Evolutionary conservation across 1,140 invertebrate species (phyloP).

Genomic region (Eueides isabella): DNA sequence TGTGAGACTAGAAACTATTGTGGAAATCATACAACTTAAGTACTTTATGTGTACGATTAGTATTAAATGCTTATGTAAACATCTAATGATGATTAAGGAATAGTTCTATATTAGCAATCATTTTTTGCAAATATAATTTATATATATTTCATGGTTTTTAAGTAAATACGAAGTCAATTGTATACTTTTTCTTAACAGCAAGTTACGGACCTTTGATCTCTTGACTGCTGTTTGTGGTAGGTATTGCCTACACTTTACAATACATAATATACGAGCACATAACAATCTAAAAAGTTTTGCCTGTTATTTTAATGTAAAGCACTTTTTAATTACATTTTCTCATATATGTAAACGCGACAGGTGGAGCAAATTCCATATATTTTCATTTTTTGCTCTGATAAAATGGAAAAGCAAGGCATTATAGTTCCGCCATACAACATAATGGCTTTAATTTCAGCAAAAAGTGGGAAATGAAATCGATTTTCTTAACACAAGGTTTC

Average conservation of each 20-base stretch:
- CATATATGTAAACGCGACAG: too few species aligned
- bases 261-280: not conserved
- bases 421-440: too few species aligned
- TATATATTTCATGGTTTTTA: not conserved
- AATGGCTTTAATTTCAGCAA: too few species aligned
- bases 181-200: too few species aligned
- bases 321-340: not conserved
- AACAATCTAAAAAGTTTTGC: not conserved
- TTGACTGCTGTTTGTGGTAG: not conserved
- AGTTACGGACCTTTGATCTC: too few species aligned
- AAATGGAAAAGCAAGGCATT: too few species aligned
- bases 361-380: too few species aligned
- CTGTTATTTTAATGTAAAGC: not conserved
- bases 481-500: too few species aligned
- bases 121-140: not conserved
- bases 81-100: not conserved
- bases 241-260: not conserved
- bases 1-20: slow-evolving; percentile 23
- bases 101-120: not conserved
- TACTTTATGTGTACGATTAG: not conserved
- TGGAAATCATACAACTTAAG: not conserved
- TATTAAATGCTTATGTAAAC: not conserved
- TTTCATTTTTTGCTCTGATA: too few species aligned
- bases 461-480: too few species aligned
- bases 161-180: not conserved